A percentile compares a stretch with the other conserved stretches of the same genome.
These are phyloP conservation scores for Cheilosia scutellata DNA, from an alignment of 2,888 invertebrate species.

Conservation along the genomic window DNA sequence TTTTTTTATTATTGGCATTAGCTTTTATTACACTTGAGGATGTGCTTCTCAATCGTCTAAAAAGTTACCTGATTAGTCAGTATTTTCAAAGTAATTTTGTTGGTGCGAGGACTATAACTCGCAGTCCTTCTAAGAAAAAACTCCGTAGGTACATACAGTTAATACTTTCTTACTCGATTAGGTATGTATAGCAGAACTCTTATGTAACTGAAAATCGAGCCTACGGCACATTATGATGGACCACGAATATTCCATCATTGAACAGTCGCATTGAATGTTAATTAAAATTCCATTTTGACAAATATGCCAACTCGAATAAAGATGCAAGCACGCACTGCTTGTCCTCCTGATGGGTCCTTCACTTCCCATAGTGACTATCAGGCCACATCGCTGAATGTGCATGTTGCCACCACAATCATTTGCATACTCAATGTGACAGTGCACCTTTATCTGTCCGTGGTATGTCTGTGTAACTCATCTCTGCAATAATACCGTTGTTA, in stretches of 20 bases:
- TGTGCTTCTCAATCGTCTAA: no score
- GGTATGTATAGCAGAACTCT: no score
- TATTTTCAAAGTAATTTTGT: no score
- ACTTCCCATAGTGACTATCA: constrained; percentile 12
- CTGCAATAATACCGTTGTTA: constrained; percentile 36
- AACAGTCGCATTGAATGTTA: constrained; percentile 50
- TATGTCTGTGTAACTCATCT: constrained; percentile 49
- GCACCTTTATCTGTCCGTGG: constrained; percentile 52
- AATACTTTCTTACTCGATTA: not conserved
- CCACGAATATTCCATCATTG: constrained; percentile 36
- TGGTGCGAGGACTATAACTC: not conserved
- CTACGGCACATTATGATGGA: not conserved
- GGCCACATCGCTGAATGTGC: constrained; percentile 1
- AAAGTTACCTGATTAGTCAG: no score
- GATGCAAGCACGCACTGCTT: constrained; percentile 20
- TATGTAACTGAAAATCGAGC: no score
- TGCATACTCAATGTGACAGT: constrained; percentile 55
- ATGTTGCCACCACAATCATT: constrained; percentile 53
- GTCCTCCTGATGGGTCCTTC: constrained; percentile 4
- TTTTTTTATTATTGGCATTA: no score
- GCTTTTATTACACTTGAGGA: no score
- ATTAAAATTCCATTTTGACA: constrained; percentile 69
- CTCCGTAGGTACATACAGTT: not conserved
- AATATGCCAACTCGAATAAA: constrained; percentile 44
- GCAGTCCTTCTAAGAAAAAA: not conserved